Percentiles rank a stretch among this genome's conserved stretches.
These are phyloP conservation scores for Oopsacas minuta DNA, from an alignment of 37 sponge, comb jelly and placozoan species.

Conservation along the genomic window DNA sequence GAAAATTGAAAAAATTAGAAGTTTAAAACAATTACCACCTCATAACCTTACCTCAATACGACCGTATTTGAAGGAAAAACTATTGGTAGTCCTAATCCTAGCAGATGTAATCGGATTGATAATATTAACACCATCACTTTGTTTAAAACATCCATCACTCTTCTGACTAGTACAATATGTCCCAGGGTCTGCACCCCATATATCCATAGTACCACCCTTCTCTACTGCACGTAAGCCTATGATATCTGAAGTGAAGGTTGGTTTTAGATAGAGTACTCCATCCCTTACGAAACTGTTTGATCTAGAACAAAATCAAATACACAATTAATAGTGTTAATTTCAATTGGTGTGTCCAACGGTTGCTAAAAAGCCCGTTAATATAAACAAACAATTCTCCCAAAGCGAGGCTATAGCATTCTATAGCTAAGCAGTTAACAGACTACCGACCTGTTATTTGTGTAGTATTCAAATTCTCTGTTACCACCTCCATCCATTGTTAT, in stretches of 20 bases:
- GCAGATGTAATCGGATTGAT: slow-evolving; percentile 65
- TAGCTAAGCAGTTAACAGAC: too few relatives aligned
- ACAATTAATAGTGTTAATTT: too few relatives aligned
- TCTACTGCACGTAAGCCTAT: slow-evolving; percentile 44
- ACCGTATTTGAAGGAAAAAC: slow-evolving; percentile 52
- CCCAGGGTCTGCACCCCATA: slow-evolving; percentile 56
- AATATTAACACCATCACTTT: slow-evolving; percentile 45
- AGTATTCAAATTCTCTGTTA: slow-evolving; percentile 53
- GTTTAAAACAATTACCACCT: too few relatives aligned
- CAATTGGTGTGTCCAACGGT: too few relatives aligned
- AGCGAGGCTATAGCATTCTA: too few relatives aligned
- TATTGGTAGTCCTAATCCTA: slow-evolving; percentile 37
- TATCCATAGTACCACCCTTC: slow-evolving; percentile 34
- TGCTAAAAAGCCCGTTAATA: too few relatives aligned
- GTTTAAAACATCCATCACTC: slow-evolving; percentile 46
- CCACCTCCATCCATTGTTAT: slow-evolving; percentile 50
- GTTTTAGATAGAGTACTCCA: slow-evolving; percentile 49
- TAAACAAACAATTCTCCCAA: too few relatives aligned
- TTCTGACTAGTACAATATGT: slow-evolving; percentile 40
- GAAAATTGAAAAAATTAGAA: too few relatives aligned
- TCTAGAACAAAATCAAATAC: neutral
- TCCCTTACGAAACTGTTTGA: slow-evolving; percentile 54
- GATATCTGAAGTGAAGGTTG: slow-evolving; percentile 42
- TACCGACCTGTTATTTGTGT: slow-evolving; percentile 51
- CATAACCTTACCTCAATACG: slow-evolving; percentile 1